Base-by-base conservation (phyloP, 2,797 vertebrate genomes). In the Acomys russatus region DNA sequence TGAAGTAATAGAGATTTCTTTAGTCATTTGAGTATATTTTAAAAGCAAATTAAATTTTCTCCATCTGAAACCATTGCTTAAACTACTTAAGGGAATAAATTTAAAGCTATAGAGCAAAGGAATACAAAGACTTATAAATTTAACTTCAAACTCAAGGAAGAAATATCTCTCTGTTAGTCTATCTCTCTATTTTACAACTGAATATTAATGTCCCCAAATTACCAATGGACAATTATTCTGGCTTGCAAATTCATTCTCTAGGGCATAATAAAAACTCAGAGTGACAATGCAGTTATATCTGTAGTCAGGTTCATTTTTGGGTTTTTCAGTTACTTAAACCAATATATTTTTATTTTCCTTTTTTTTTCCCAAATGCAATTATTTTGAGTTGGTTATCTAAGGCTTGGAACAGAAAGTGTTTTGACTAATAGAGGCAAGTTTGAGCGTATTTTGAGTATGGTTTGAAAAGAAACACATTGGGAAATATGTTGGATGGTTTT, bases 301-400 rank as follows among this genome's bases (percentile, higher is more conserved):
- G 30, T 68, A 95, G 56, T 96, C 11, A 95, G 49, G 86, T 82
- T 9, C 28, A 77, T 23, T 8, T 33, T 96, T 82, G 33, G 25
- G 73, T 3, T 93, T 93, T 90, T 88, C 38, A 85, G 54, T 95
- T 97, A 33, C 78, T 71, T 54, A 83, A 78, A 61, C 28, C 38
- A 73, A 68, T 82, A 35, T 63, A 54, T 82, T 92, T 93, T 87
- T 5, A 87, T 93, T 92, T 96, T 64, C 33, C 87, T 82, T 87
- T 64, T 83, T 84, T 35, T 14, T 2, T 2, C 54, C 18, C 35
- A 97, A 89, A 28, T 44, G 2, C 80, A 91, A 78, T 33, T 95
- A 94, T 56, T 95, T 25, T 96, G 78, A 71, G n/a, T 85, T 92
- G 63, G 33, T 84, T 93, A 90, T 93, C 76, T 95, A 92, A 95